Evolutionary conservation across 64 coral and sea anemone species (phyloP).

Genomic region (Stichodactyla mertensii): DNA sequence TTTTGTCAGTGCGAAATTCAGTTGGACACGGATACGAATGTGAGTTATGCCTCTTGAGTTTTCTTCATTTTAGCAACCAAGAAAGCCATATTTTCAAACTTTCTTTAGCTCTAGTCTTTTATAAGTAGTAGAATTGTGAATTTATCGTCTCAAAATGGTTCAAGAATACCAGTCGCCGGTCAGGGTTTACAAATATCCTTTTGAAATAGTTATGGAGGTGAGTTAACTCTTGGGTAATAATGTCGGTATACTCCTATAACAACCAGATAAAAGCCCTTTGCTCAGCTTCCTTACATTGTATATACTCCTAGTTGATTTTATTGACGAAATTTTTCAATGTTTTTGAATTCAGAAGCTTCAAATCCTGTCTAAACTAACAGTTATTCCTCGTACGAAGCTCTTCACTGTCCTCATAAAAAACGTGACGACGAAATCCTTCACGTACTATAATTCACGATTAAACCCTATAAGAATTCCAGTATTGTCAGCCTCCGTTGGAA

Average conservation of each 20-base stretch:
- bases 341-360: background rate
- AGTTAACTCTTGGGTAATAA: conserved; percentile 6
- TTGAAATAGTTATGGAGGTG: conserved; percentile 97
- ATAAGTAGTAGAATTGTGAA: conserved; percentile 1
- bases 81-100: background rate
- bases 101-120: background rate
- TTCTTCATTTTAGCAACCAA: background rate
- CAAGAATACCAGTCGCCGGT: conserved; percentile 98
- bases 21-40: background rate
- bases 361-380: background rate
- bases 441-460: background rate
- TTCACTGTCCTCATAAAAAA: background rate
- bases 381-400: background rate
- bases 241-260: background rate
- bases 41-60: background rate
- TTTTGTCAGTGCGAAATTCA: background rate
- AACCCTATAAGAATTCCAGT: background rate
- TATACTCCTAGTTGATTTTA: background rate
- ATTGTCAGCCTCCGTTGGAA: background rate
- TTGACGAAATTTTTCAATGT: background rate
- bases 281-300: background rate
- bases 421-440: background rate
- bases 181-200: conserved; percentile 98
- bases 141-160: conserved; percentile 51
- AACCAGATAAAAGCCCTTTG: background rate